Evolutionary conservation across 2,888 invertebrate genomes (phyloP).

Genomic region (Leucozona laternaria): DNA sequence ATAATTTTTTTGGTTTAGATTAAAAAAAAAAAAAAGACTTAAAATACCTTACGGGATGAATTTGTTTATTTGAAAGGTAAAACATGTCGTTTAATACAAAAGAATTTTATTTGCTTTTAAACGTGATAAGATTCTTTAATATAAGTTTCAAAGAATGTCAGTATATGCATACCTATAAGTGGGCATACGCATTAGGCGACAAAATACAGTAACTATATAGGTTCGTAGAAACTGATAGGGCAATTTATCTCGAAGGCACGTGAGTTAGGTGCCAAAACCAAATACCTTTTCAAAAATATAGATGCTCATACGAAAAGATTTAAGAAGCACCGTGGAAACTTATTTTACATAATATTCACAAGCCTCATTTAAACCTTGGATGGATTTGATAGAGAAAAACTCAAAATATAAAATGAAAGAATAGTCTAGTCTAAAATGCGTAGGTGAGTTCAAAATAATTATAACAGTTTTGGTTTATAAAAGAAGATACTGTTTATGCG

Average conservation of each 20-base stretch:
- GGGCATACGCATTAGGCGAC: not conserved
- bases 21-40: not conserved
- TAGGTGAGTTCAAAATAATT: no score
- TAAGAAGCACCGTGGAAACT: not conserved
- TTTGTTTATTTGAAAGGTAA: slow-evolving; percentile 42
- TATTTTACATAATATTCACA: not conserved
- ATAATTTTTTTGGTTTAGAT: not conserved
- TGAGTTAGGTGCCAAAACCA: slow-evolving; percentile 2
- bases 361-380: no score
- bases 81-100: slow-evolving; percentile 45
- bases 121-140: slow-evolving; percentile 39
- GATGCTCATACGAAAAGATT: not conserved
- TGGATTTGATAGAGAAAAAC: no score
- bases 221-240: slow-evolving; percentile 1
- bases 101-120: slow-evolving; percentile 33
- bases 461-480: no score
- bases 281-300: not conserved
- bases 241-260: slow-evolving; percentile 8
- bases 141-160: slow-evolving; percentile 17
- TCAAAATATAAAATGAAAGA: no score
- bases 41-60: slow-evolving; percentile 25
- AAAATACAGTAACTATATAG: not conserved
- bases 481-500: no score
- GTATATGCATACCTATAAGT: not conserved
- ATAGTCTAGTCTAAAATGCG: no score